Evolutionary conservation across 2,113 vertebrate genomes (phyloP).

Genomic region (Bubalus kerabau): DNA sequence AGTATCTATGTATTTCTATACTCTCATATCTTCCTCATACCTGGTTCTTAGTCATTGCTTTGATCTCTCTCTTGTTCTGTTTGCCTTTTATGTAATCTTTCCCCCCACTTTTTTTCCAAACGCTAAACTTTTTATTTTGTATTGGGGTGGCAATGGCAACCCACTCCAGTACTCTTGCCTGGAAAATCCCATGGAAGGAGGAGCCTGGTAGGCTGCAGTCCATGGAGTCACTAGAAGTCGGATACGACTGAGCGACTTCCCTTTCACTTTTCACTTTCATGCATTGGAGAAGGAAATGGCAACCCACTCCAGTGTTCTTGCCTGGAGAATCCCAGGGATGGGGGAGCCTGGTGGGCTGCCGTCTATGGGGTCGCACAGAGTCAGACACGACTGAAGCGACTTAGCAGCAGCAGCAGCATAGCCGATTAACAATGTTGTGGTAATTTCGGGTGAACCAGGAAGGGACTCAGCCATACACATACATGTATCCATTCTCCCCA

Average conservation of each 20-base stretch:
- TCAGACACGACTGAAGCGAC: neutral
- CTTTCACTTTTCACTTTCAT: neutral
- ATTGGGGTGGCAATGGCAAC: neutral
- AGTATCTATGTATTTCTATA: neutral
- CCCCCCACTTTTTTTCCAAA: neutral
- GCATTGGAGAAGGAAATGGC: neutral
- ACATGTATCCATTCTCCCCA: neutral
- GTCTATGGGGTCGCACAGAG: neutral
- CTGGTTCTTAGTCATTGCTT: neutral
- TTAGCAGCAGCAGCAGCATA: neutral
- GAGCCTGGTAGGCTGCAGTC: neutral
- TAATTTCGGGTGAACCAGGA: neutral
- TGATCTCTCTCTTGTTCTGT: neutral
- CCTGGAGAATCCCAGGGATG: neutral
- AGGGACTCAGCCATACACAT: neutral
- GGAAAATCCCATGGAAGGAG: neutral
- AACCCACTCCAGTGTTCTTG: neutral
- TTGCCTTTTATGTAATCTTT: neutral
- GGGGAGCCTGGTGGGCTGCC: neutral
- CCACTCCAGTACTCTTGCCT: neutral
- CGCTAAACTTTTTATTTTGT: neutral
- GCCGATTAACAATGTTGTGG: neutral
- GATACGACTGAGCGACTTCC: fast-evolving
- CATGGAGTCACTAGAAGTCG: neutral
- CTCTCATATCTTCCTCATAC: neutral